Evolutionary conservation across 1,140 invertebrate species (phyloP).

Genomic region (Druon quercuslanigerum): DNA sequence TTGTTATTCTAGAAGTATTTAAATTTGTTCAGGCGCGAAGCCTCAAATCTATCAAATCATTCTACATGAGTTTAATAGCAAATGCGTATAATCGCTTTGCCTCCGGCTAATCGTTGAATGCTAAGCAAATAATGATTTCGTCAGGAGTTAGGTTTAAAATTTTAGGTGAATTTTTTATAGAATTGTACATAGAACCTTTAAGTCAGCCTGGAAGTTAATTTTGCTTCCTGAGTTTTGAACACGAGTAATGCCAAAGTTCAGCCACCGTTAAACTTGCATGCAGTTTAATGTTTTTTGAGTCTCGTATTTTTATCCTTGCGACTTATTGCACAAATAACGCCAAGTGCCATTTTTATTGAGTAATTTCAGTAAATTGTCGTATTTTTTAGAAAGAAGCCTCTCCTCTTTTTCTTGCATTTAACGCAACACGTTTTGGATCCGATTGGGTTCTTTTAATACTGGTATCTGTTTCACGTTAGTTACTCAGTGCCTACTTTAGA

Average conservation of each 20-base stretch:
- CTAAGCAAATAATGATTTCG: constrained; percentile 12
- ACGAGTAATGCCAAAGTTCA: constrained; percentile 16
- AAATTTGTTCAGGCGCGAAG: background rate
- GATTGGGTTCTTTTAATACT: constrained; percentile 4
- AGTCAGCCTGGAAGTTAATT: constrained; percentile 9
- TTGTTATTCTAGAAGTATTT: background rate
- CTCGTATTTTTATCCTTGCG: background rate
- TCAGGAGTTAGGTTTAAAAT: background rate
- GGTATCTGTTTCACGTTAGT: background rate
- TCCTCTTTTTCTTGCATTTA: constrained; percentile 14
- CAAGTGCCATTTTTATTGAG: constrained; percentile 17
- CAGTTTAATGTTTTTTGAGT: constrained; percentile 3
- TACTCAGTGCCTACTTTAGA: background rate
- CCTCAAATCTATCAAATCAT: background rate
- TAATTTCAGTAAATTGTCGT: background rate
- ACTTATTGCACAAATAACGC: constrained; percentile 4
- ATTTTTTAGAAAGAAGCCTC: background rate
- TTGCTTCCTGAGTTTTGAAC: background rate
- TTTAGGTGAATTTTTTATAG: constrained; percentile 21
- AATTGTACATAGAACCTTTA: constrained; percentile 21
- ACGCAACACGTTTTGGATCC: background rate
- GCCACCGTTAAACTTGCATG: constrained; percentile 3
- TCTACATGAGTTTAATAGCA: background rate
- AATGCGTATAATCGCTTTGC: constrained; percentile 13
- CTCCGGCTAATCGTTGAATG: constrained; percentile 12